These are phyloP conservation scores for Oncorhynchus clarkii DNA, from an alignment of 2,113 vertebrate species.

Conservation along the genomic window DNA sequence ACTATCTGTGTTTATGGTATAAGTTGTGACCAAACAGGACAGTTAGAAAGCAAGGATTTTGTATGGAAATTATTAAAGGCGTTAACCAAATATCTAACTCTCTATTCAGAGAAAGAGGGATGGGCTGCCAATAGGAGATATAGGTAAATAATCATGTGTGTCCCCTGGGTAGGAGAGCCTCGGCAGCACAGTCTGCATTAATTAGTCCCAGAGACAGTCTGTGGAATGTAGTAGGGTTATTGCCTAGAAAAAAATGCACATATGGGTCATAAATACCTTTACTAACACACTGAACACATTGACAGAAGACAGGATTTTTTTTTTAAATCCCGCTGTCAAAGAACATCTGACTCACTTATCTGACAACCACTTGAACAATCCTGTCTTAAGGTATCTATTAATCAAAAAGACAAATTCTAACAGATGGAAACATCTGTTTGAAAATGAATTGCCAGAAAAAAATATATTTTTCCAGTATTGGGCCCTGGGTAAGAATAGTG, in stretches of 20 bases:
- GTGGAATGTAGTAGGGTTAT: slow-evolving; percentile 69
- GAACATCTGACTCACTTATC: slow-evolving; percentile 56
- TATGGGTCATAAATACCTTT: slow-evolving; percentile 74
- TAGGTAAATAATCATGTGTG: slow-evolving; percentile 72
- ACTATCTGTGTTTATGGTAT: neutral
- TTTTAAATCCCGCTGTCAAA: slow-evolving; percentile 30
- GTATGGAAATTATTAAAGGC: neutral
- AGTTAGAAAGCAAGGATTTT: neutral
- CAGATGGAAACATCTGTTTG: slow-evolving; percentile 63
- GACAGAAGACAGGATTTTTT: slow-evolving; percentile 12
- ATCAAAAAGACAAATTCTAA: slow-evolving; percentile 56
- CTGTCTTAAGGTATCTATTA: slow-evolving; percentile 48
- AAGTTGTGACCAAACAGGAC: neutral
- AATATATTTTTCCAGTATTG: slow-evolving; percentile 52
- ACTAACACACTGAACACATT: slow-evolving; percentile 58
- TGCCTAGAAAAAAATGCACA: slow-evolving; percentile 62
- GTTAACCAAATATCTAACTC: slow-evolving; percentile 37
- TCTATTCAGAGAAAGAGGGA: slow-evolving; percentile 35
- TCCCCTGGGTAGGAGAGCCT: slow-evolving; percentile 65
- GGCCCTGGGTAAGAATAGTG: slow-evolving; percentile 68
- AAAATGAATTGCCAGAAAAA: slow-evolving; percentile 44
- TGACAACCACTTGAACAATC: slow-evolving; percentile 50
- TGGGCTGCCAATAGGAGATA: slow-evolving; percentile 66
- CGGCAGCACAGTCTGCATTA: slow-evolving; percentile 65
- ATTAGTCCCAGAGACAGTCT: slow-evolving; percentile 73